Evolutionary conservation across 2,888 invertebrate species (phyloP).

Genomic region (Altica lythri): DNA sequence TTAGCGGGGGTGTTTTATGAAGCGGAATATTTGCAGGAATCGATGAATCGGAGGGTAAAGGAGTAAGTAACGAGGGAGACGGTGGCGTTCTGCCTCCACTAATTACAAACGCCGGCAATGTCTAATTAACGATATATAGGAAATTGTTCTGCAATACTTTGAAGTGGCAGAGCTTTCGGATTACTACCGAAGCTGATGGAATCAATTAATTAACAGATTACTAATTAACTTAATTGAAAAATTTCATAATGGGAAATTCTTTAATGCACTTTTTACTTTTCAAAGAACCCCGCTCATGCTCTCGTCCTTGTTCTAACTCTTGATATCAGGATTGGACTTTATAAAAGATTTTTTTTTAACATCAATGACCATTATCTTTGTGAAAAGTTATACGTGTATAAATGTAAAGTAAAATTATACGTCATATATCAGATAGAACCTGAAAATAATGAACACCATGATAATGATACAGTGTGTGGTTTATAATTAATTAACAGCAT

Average conservation of each 20-base stretch:
- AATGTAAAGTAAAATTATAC: too few species aligned
- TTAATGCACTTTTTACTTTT: slow-evolving; percentile 46
- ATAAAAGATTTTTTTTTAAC: too few species aligned
- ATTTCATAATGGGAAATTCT: slow-evolving; percentile 50
- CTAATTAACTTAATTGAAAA: slow-evolving; percentile 55
- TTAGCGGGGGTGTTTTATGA: slow-evolving; percentile 43
- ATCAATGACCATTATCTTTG: too few species aligned
- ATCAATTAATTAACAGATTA: slow-evolving; percentile 58
- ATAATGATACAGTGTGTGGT: background rate
- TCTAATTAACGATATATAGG: slow-evolving; percentile 58
- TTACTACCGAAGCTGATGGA: slow-evolving; percentile 53
- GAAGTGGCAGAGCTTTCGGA: slow-evolving; percentile 53
- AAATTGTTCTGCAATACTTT: slow-evolving; percentile 58
- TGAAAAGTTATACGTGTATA: too few species aligned
- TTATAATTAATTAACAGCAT: background rate
- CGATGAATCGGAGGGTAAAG: slow-evolving; percentile 45
- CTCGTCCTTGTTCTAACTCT: slow-evolving; percentile 4
- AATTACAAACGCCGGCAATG: slow-evolving; percentile 53
- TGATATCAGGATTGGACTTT: slow-evolving; percentile 5
- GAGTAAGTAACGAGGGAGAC: slow-evolving; percentile 1
- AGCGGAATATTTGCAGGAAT: slow-evolving; percentile 54
- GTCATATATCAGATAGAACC: background rate
- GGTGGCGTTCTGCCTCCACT: slow-evolving; percentile 46
- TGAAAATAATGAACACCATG: slow-evolving; percentile 2
- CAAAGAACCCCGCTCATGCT: slow-evolving; percentile 34